A percentile compares a stretch with the other conserved stretches of the same genome.
Conservation (phyloP, 2,797 vertebrate species). For the Mastacembelus armatus region DNA sequence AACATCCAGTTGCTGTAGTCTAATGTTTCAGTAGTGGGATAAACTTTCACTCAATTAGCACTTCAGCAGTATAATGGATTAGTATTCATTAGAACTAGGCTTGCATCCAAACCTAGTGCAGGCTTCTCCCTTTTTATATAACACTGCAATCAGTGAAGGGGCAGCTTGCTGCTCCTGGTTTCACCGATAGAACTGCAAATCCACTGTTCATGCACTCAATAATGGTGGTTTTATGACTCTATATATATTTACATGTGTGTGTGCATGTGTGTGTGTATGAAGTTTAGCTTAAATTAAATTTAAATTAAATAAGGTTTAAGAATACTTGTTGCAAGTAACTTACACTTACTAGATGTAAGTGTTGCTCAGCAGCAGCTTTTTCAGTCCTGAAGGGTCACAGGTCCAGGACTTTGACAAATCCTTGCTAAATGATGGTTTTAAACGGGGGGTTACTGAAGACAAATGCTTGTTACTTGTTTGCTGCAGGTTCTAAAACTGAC, state of each 20-base stretch:
- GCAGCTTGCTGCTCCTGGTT: neutral
- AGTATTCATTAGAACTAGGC: slow-evolving; percentile 5
- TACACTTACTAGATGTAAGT: slow-evolving; percentile 19
- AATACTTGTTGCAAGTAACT: slow-evolving; percentile 28
- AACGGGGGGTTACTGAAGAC: neutral
- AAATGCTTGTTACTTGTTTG: neutral
- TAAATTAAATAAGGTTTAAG: no score
- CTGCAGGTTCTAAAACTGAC: neutral
- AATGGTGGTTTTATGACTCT: slow-evolving; percentile 1
- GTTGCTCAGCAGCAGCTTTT: slow-evolving; percentile 41
- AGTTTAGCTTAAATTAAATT: neutral
- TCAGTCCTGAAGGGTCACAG: slow-evolving; percentile 23
- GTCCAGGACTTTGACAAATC: slow-evolving; percentile 27
- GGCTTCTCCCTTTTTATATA: neutral
- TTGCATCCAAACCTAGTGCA: neutral
- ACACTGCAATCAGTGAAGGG: neutral
- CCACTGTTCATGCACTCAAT: neutral
- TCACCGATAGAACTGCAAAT: neutral
- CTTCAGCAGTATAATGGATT: slow-evolving; percentile 14
- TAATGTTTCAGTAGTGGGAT: slow-evolving; percentile 43
- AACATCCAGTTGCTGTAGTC: slow-evolving; percentile 5
- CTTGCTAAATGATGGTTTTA: slow-evolving; percentile 22
- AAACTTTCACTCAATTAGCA: slow-evolving; percentile 25
- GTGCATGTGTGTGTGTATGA: no score
- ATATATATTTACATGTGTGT: neutral